Conservation (phyloP, 2,113 vertebrate genomes). For the Macquaria ambigua region DNA sequence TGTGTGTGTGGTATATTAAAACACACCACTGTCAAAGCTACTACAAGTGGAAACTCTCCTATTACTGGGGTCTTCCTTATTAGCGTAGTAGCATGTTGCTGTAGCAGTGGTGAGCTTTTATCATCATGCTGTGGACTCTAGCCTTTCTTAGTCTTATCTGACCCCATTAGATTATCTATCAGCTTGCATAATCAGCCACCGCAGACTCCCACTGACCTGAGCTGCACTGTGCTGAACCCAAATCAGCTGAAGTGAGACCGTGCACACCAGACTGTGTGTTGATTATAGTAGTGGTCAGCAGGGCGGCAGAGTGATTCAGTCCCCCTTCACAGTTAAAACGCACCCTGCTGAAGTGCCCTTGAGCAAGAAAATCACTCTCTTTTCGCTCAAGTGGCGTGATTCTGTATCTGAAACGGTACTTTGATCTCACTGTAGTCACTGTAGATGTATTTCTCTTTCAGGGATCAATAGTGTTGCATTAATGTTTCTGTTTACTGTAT, state of each 20-base stretch:
- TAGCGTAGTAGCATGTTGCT: slow-evolving; percentile 8
- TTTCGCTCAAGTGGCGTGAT: not conserved
- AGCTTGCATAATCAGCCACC: slow-evolving; percentile 66
- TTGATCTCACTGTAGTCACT: not conserved
- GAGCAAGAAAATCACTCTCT: not conserved
- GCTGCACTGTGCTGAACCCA: slow-evolving; percentile 37
- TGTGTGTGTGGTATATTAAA: slow-evolving; percentile 1
- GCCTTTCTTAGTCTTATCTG: slow-evolving; percentile 71
- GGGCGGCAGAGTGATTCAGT: slow-evolving; percentile 1
- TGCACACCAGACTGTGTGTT: slow-evolving; percentile 21
- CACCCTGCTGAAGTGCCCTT: not conserved
- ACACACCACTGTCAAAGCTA: not conserved
- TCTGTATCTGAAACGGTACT: slow-evolving; percentile 18
- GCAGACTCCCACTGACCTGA: slow-evolving; percentile 58
- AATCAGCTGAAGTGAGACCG: slow-evolving; percentile 28
- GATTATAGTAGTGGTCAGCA: slow-evolving; percentile 33
- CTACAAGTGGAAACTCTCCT: not conserved
- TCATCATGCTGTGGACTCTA: slow-evolving; percentile 58
- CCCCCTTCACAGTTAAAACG: slow-evolving; percentile 1
- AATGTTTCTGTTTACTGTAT: not conserved
- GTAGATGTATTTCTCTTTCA: not conserved
- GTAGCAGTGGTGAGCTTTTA: slow-evolving; percentile 42
- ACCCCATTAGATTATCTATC: slow-evolving; percentile 71
- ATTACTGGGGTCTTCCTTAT: slow-evolving; percentile 16
- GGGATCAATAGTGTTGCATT: not conserved